Base-by-base conservation (phyloP, 2,888 invertebrate genomes). In the Nesidiocoris tenuis region DNA sequence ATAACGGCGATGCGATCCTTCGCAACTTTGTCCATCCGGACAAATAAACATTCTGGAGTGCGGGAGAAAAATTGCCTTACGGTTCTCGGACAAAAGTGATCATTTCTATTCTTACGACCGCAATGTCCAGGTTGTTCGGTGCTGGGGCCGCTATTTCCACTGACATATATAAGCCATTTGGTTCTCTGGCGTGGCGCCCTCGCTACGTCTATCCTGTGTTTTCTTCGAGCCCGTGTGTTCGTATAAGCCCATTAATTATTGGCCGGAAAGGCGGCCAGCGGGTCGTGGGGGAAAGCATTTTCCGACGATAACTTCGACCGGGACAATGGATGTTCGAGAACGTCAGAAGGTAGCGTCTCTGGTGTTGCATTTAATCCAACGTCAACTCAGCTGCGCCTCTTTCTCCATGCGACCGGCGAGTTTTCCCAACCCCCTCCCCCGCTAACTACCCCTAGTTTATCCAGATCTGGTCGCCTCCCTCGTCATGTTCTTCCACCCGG, bases 281-380 rank as follows among this genome's bases (percentile, higher is more conserved):
- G 18, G 71, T 12, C 56, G 54, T 61, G 72, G 72, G 68, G 68
- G 7, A 23, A 72, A 72, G 72, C 72, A 72, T 72, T 72, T 72
- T 72, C 61, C 61, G 72, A 72, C 72, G 72, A 72, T 72, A 72
- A 72, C 72, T 72, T 72, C 72, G 72, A 72, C 72, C 61, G 72
- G 72, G 72, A 72, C 72, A 72, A 72, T 72, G 72, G 54, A 72
- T 72, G 72, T 72, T 72, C 72, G 61, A 61, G 54, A 54, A 61
- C 61, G 72, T 7, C 5, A 7, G 5, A 39, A 12, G 12, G 12
- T 3, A 12, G 3, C 3, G 39, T 7, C 5, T 39, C 5, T 39
- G 39, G 39, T 39, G 39, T 39, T 72, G 72, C 72, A 72, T 72
- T 72, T 72, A 72, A 72, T 72, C 61, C 72, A 54, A 24, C 39